Conservation (phyloP, 1,140 invertebrate species). For the Macrobrachium nipponense region DNA sequence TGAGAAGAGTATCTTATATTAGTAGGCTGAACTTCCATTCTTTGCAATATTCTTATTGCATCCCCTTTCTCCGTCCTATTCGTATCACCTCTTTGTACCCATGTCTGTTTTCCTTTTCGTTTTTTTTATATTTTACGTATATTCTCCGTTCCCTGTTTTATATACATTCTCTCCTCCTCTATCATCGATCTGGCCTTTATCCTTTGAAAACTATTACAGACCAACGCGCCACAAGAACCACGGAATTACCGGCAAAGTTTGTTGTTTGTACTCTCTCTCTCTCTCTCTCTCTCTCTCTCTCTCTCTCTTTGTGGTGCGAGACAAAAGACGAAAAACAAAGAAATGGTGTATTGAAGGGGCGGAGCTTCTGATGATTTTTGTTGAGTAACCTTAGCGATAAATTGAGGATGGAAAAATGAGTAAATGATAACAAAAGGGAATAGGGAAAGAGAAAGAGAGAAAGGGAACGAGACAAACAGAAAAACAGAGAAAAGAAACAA, state of each 20-base stretch:
- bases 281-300: constrained; percentile 18
- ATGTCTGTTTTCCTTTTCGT: too few relatives aligned
- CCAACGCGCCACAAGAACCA: too few relatives aligned
- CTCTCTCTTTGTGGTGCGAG: neutral
- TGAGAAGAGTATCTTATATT: too few relatives aligned
- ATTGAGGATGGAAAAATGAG: neutral
- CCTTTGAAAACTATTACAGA: too few relatives aligned
- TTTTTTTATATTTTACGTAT: too few relatives aligned
- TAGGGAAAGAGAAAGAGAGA: neutral
- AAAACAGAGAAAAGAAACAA: neutral
- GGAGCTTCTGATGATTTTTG: neutral
- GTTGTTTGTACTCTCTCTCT: neutral
- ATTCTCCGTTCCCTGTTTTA: too few relatives aligned
- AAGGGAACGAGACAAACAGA: neutral
- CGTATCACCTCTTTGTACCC: too few relatives aligned
- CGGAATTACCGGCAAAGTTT: neutral
- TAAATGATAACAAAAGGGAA: neutral
- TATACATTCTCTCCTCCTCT: too few relatives aligned
- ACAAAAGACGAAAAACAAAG: neutral
- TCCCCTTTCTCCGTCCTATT: too few relatives aligned
- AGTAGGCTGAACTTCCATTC: too few relatives aligned
- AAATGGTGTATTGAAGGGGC: neutral
- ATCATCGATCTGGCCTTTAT: too few relatives aligned
- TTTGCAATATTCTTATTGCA: too few relatives aligned
- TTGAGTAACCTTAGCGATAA: neutral